phyloP scores from a whole-genome alignment of 2,888 invertebrate species.

The Tetanocera ferruginea region DNA sequence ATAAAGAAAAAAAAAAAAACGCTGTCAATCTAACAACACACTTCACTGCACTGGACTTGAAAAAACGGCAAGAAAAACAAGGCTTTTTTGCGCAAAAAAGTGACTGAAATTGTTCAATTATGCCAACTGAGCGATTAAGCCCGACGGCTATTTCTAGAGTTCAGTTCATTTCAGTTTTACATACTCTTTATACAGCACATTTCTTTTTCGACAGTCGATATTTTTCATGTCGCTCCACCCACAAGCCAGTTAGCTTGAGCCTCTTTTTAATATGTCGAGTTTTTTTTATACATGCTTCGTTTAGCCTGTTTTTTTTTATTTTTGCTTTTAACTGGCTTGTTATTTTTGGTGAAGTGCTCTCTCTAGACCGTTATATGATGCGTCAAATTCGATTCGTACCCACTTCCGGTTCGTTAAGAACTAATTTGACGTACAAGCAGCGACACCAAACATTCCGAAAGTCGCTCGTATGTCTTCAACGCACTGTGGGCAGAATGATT shows the following conservation, averaged over 20 bases:
- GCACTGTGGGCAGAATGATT: no score
- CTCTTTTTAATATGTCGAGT: background rate
- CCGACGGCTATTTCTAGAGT: background rate
- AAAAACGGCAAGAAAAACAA: background rate
- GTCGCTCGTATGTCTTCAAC: background rate
- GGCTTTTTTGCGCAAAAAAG: background rate
- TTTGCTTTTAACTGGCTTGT: background rate
- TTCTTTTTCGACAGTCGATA: background rate
- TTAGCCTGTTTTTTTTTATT: background rate
- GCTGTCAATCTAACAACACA: no score
- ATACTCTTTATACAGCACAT: background rate
- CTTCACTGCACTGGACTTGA: no score
- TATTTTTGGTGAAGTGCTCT: background rate
- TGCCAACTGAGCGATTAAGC: background rate
- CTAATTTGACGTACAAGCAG: background rate
- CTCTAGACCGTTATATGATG: background rate
- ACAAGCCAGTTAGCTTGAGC: background rate
- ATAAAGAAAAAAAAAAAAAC: no score
- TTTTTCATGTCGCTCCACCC: background rate
- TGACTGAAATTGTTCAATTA: background rate
- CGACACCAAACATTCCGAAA: background rate
- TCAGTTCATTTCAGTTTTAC: background rate
- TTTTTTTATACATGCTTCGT: background rate
- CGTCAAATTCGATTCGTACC: background rate
- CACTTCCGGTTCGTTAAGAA: slow-evolving; percentile 17